These are phyloP conservation scores for Scaptomyza hsui DNA, from an alignment of 1,140 invertebrate genomes.

Conservation along the genomic window DNA sequence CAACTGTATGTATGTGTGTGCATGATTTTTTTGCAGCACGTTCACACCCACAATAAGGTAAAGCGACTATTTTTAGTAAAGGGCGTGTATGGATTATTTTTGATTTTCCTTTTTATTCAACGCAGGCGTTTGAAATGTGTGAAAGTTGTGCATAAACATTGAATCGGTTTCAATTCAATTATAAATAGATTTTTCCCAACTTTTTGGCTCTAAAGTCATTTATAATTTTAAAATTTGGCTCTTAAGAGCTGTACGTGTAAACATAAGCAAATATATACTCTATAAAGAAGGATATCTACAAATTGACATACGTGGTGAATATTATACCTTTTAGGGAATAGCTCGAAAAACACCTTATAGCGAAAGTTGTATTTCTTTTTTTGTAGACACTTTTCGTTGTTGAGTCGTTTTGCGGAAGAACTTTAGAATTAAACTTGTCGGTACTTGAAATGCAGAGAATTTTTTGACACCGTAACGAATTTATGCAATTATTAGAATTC, in stretches of 20 bases:
- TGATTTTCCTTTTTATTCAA: conserved; percentile 48
- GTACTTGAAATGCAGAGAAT: conserved; percentile 23
- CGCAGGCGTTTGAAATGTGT: conserved; percentile 47
- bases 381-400: conserved; percentile 10
- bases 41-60: conserved; percentile 5
- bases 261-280: neutral
- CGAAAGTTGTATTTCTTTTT: conserved; percentile 15
- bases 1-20: conserved; percentile 10
- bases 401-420: neutral
- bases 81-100: conserved; percentile 70
- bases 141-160: conserved; percentile 70
- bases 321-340: conserved; percentile 60
- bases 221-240: neutral
- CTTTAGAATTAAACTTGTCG: conserved; percentile 19
- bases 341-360: conserved; percentile 11
- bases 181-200: conserved; percentile 20
- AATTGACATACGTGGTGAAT: conserved; percentile 8
- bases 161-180: conserved; percentile 45
- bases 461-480: conserved; percentile 41
- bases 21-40: conserved; percentile 13
- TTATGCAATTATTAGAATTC: conserved; percentile 62
- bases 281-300: too few species aligned
- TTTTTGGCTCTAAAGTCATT: neutral
- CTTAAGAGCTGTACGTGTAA: neutral
- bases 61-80: conserved; percentile 68